Conservation (phyloP, 2,113 vertebrate genomes). For the Sebastes fasciatus region DNA sequence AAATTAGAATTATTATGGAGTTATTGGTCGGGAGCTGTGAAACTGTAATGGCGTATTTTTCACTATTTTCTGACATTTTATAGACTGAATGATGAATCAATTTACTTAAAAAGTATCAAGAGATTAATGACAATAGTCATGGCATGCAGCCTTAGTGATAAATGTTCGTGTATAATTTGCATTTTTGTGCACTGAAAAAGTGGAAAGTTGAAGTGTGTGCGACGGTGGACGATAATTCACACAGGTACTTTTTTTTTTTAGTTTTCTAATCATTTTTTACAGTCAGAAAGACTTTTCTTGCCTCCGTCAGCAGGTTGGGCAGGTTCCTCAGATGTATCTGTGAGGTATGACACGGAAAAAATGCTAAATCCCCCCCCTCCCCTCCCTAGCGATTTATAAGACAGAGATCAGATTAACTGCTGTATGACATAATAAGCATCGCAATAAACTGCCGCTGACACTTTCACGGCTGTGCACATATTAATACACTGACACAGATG, state of each 20-base stretch:
- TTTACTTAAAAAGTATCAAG: background rate
- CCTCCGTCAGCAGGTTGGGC: conserved; percentile 49
- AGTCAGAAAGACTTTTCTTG: conserved; percentile 24
- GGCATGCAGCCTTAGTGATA: background rate
- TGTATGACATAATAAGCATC: conserved; percentile 63
- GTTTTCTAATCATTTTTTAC: conserved; percentile 36
- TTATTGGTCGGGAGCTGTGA: background rate
- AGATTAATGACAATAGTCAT: background rate
- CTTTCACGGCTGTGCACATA: conserved; percentile 51
- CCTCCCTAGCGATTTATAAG: conserved; percentile 48
- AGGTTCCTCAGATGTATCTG: conserved; percentile 37
- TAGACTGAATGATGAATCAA: background rate
- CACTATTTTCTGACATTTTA: background rate
- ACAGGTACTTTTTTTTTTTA: background rate
- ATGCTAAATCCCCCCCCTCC: conserved; percentile 37
- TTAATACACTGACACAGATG: conserved; percentile 52
- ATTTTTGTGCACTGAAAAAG: background rate
- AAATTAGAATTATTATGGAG: background rate
- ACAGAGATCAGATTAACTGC: conserved; percentile 70
- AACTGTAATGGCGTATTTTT: background rate
- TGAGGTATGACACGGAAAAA: conserved; percentile 56
- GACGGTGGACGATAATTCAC: no score
- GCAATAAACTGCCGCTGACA: conserved; percentile 68
- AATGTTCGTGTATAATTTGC: background rate
- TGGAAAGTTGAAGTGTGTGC: background rate